Evolutionary conservation across 2,797 vertebrate species (phyloP).

Genomic region (Yasuhikotakia modesta): DNA sequence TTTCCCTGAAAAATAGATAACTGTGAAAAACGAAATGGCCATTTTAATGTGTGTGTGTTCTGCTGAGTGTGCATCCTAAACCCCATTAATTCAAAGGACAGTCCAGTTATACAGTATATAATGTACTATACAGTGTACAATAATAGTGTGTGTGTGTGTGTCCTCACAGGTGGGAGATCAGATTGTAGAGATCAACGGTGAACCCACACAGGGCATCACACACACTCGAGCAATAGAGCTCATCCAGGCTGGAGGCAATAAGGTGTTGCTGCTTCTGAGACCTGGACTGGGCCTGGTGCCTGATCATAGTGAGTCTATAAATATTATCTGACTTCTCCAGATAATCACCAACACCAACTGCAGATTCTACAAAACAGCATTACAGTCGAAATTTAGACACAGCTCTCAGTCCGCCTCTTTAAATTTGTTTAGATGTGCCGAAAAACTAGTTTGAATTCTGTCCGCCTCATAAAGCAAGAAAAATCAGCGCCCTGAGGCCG

Average conservation of each 20-base stretch:
- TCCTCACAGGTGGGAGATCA: constrained; percentile 92
- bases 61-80: too few relatives aligned
- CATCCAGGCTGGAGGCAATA: constrained; percentile 94
- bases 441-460: constrained; percentile 19
- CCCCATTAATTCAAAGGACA: too few relatives aligned
- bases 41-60: not conserved
- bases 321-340: not conserved
- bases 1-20: not conserved
- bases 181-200: constrained; percentile 97
- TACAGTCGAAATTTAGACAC: not conserved
- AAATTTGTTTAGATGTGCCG: constrained; percentile 12
- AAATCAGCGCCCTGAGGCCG: constrained; percentile 31
- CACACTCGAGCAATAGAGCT: constrained; percentile 97
- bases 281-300: constrained; percentile 93
- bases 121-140: too few relatives aligned
- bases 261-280: constrained; percentile 88
- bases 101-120: too few relatives aligned
- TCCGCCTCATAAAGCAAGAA: constrained; percentile 25
- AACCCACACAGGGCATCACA: constrained; percentile 96
- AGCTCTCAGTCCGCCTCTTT: not conserved
- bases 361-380: not conserved
- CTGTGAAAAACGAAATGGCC: rapidly evolving
- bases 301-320: constrained; percentile 86
- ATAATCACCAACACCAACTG: not conserved
- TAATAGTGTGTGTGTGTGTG: constrained; percentile 20